Base-by-base conservation (phyloP, 1,140 invertebrate genomes). In the Formica selysi region DNA sequence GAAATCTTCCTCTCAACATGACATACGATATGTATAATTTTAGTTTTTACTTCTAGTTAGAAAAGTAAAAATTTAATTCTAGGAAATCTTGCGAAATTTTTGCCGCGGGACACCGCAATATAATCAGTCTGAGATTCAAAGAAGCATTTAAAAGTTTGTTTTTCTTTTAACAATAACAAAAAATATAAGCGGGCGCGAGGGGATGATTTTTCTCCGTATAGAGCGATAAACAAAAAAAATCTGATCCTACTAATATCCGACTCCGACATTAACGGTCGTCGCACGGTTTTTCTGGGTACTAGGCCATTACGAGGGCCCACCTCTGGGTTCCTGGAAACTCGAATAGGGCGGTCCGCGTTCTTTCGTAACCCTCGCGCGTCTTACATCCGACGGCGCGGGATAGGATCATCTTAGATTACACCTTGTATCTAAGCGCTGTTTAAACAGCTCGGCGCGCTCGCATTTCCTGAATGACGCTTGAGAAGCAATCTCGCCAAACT, bases 291-390 rank as follows among this genome's bases (percentile, higher is more conserved):
- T 90, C 89, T 86, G 61, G 81, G 86, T 90, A 90, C 59, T 61
- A 64, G 29, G 76, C 65, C 76, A 88, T 87, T 84, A 89, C 64
- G 76, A 91, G 71, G 62, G 87, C 73, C 88, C 87, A 91, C 90
- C 89, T 89, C 87, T 88, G 90, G 70, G 87, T 94, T 93, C 91
- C 86, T 51, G 87, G 92, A 93, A 93, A 92, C 86, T 92, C 85
- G 91, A 88, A 92, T 91, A 91, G 91, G 78, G 68, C 86, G 84
- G 54, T 89, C 85, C 78, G 54, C 65, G 57, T 86, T 84, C 71
- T 67, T 78, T 85, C 86, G 29, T 86, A 81, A 73, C 8, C 16
- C 81, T 85, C 22, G 59, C 54, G 38, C 54, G 73, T 16, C 44
- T 85, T 29, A 11, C 59, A 29, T 78, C n/a, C 32, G 44, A 78